phyloP scores from a whole-genome alignment of 2,888 invertebrate genomes.

The Orthosia gracilis region DNA sequence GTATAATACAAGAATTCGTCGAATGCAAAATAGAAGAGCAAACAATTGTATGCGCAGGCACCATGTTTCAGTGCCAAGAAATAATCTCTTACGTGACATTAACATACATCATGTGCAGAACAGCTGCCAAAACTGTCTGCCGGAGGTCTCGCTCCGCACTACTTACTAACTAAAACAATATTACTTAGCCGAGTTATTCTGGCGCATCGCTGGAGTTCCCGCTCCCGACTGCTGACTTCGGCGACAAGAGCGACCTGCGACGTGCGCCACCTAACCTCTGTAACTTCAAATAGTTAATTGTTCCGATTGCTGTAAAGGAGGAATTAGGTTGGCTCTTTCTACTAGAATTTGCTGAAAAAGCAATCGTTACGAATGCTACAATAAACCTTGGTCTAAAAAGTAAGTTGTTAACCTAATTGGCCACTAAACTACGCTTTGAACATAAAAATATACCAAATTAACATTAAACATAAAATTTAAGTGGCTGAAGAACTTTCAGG shows the following conservation, averaged over 20 bases:
- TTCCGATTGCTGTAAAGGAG: conserved; percentile 16
- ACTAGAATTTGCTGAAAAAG: conserved; percentile 20
- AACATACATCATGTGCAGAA: conserved; percentile 87
- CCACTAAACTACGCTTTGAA: conserved; percentile 30
- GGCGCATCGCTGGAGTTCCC: conserved; percentile 49
- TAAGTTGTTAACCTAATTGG: conserved; percentile 48
- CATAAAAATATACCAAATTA: conserved; percentile 31
- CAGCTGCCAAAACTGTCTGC: conserved; percentile 88
- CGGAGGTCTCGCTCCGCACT: conserved; percentile 78
- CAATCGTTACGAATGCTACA: conserved; percentile 39
- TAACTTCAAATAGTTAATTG: conserved; percentile 20
- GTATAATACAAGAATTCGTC: conserved; percentile 64
- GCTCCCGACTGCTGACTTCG: conserved; percentile 44
- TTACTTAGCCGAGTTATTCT: conserved; percentile 82
- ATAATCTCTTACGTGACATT: conserved; percentile 89
- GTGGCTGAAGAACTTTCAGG: background rate
- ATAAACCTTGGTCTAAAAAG: conserved; percentile 36
- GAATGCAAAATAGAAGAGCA: conserved; percentile 82
- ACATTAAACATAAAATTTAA: conserved; percentile 16
- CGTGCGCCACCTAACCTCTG: conserved; percentile 33
- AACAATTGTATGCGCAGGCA: conserved; percentile 79
- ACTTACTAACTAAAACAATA: conserved; percentile 88
- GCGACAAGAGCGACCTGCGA: conserved; percentile 26
- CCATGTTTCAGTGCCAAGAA: conserved; percentile 87
- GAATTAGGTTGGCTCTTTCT: conserved; percentile 32